phyloP scores from a whole-genome alignment of 1,140 invertebrate genomes.

The Pantala flavescens region DNA sequence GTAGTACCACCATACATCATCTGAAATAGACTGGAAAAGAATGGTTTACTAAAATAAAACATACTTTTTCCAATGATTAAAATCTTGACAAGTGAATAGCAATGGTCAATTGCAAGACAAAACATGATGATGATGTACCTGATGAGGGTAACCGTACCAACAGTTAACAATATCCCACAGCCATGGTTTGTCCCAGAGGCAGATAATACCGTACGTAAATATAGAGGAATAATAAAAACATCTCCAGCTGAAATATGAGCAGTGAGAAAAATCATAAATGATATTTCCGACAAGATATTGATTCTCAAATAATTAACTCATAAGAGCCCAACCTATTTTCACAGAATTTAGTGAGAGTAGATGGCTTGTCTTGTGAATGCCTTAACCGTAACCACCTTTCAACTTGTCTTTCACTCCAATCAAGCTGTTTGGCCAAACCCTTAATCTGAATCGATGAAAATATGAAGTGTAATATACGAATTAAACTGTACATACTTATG shows the following conservation, averaged over 20 bases:
- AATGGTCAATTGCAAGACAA: neutral
- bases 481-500: neutral
- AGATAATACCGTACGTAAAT: slow-evolving; percentile 70
- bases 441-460: slow-evolving; percentile 40
- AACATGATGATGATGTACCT: slow-evolving; percentile 27
- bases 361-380: slow-evolving; percentile 71
- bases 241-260: slow-evolving; percentile 56
- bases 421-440: slow-evolving; percentile 71
- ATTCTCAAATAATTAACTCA: neutral
- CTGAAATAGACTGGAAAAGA: slow-evolving; percentile 25
- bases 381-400: slow-evolving; percentile 81
- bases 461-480: too few species aligned
- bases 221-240: slow-evolving; percentile 76
- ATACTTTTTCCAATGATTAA: slow-evolving; percentile 18
- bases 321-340: slow-evolving; percentile 57
- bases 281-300: neutral
- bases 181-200: slow-evolving; percentile 89
- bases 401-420: slow-evolving; percentile 77
- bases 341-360: slow-evolving; percentile 82
- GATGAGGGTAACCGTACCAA: slow-evolving; percentile 62
- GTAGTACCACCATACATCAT: slow-evolving; percentile 34
- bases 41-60: neutral
- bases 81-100: neutral
- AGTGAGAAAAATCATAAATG: slow-evolving; percentile 13
- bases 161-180: slow-evolving; percentile 87